Evolutionary conservation across 2,888 invertebrate species (phyloP), one percentile per base, ranked within the genome.

Genomic region (Dicycla oo): DNA sequence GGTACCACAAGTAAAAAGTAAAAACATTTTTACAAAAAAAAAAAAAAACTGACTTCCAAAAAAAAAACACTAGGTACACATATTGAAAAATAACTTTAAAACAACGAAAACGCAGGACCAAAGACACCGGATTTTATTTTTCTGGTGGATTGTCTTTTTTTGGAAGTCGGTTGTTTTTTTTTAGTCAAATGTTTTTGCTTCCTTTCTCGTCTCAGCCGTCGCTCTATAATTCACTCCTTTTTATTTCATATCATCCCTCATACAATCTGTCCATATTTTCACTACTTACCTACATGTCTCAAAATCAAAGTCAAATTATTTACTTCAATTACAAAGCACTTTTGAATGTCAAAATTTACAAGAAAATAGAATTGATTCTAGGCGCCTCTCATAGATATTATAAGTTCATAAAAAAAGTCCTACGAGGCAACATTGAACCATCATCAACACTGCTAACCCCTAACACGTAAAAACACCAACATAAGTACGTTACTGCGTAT

Each of bases 401-500:
- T 7, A 7, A 7, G 4, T 43, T 11, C 26, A 4, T 30, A 45
- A 61, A 43, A 57, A 8, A 11, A 11, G n/a, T 49, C 49, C n/a
- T 5, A 5, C n/a, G 11, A 0, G 0, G 13, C 26, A 0, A 13
- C 20, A 60, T 3, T 7, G 15, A 26, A 15, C 15, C 7, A 51
- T 23, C 51, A 51, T 15, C 23, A 51, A 18, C 61, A 13, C 45
- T 61, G 38, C 34, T 13, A 7, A 47, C 23, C 47, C 10, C 58
- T 20, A 58, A 64, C 53, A 54, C 49, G 58, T 64, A 58, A 54
- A 47, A 73, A 30, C 53, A 53, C 7, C 11, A 54, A 67, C 53
- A 68, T 49, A 68, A 62, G 49, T 30, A 62, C 30, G 34, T 65
- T 30, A 23, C 53, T 51, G 51, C 69, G 63, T 75, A 80, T 83